Evolutionary conservation across 2,888 invertebrate genomes (phyloP).

Genomic region (Leptopilina myrica): DNA sequence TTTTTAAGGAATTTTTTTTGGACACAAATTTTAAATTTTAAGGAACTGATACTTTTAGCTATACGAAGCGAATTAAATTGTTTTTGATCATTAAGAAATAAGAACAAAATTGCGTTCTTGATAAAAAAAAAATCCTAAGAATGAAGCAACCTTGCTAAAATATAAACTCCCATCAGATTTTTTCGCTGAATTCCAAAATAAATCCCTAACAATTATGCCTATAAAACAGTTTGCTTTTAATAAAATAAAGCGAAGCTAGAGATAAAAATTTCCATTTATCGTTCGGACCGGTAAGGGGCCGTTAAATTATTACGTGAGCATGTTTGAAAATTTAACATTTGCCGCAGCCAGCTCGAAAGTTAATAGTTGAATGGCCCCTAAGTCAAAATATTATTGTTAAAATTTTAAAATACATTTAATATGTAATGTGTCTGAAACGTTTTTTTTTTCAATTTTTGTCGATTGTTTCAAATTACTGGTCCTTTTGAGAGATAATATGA

Average conservation of each 20-base stretch:
- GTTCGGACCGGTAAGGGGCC: too few species aligned
- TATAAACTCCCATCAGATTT: conserved; percentile 13
- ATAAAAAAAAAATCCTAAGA: conserved; percentile 41
- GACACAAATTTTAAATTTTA: conserved; percentile 2
- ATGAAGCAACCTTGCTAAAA: conserved; percentile 45
- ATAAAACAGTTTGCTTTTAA: not conserved
- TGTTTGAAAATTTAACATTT: too few species aligned
- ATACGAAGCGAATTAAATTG: not conserved
- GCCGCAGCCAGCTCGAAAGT: too few species aligned
- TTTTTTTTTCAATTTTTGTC: not conserved
- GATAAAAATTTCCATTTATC: too few species aligned
- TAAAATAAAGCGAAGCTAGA: too few species aligned
- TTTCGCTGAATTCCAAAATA: conserved; percentile 3
- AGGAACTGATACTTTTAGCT: conserved; percentile 33
- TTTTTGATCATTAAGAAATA: conserved; percentile 20
- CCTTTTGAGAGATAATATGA: not conserved
- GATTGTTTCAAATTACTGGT: not conserved
- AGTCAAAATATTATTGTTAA: not conserved
- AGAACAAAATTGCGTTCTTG: conserved; percentile 10
- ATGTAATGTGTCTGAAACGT: not conserved
- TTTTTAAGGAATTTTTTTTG: not conserved
- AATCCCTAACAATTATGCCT: not conserved
- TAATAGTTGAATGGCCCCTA: too few species aligned
- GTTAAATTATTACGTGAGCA: too few species aligned
- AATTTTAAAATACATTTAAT: not conserved